Evolutionary conservation across 1,140 invertebrate species (phyloP), one percentile per base, ranked within the genome.

Genomic region (Idris sp.): DNA sequence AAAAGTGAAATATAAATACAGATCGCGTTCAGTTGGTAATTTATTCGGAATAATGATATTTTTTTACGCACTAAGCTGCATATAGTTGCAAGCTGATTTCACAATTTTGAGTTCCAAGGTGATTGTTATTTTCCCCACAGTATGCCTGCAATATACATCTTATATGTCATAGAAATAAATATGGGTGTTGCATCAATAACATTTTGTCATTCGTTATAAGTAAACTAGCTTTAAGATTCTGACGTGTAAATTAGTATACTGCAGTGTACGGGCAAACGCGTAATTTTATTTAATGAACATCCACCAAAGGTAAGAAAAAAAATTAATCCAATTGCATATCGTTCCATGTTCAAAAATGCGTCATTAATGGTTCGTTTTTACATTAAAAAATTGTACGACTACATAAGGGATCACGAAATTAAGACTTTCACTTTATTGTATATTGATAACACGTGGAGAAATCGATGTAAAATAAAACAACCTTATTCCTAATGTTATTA

Each of bases 351-450:
- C 46, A 25, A 69, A 69, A 69, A 69, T 53, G 14, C 30, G 38
- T 46, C 38, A 19, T 10, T 69, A 56, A 61, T 71, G 48, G 51
- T 53, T 18, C 8, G 13, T 48, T 43, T 48, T 48, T 41, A 0
- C 6, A 5, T 22, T 2, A 19, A 46, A 40, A 41, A 40, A 67
- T 10, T 2, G 16, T 36, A 41, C 41, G 48, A 7, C n/a, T 46
- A 36, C 68, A 49, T 30, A 61, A 51, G 30, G 44, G 38, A 61
- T 61, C 38, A 11, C 30, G 41, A 36, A 74, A 74, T 67, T 61
- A 61, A 61, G 30, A 67, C 71, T 74, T 74, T 74, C 71, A 67
- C 71, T 74, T 67, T 61, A 56, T 67, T 74, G 71, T 67, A 49
- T 22, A 33, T 31, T 51, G 36, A 53, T 40, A 49, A 54, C 43